Evolutionary conservation across 2,113 vertebrate genomes (phyloP), one percentile per base, ranked within the genome.

Genomic region (Ictidomys tridecemlineatus): DNA sequence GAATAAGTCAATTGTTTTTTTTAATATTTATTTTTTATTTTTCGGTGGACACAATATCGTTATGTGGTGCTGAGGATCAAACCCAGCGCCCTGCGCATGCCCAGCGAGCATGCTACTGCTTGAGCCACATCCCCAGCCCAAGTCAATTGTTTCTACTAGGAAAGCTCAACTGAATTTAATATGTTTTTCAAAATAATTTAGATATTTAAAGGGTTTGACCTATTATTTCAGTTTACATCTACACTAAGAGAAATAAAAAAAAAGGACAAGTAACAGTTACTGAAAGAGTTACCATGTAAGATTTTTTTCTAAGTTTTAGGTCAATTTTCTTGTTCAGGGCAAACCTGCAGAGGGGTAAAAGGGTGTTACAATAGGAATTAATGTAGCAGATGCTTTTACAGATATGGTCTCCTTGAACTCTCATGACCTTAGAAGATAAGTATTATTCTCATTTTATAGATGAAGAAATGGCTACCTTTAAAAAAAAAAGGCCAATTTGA

Each of bases 91-190:
- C 45, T 0, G 45, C 8, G 45, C 45, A 45, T 45, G 45, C 8
- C 45, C 8, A 9, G 45, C 1, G 8, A 45, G 45, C 45, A 1
- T 8, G 8, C 8, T 45, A 45, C 8, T 8, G 8, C 45, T 45
- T 45, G 45, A 45, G 45, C 45, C 45, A 45, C 8, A 45, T 45
- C 45, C 45, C 45, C 45, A 45, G 45, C 45, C 45, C 45, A 45
- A 45, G 8, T 61, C 76, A 93, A 91, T 4, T 72, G 45, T 63
- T 96, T 80, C 76, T 86, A 87, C 89, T 90, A 95, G 53, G 70
- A 91, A 94, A 95, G 28, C 48, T 96, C 67, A 80, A 80, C 39
- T 74, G 93, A 94, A 85, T 53, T 97, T 85, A 76, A 32, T 91
- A 45, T 91, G 67, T 91, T 69, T 56, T 91, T 77, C 85, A 76